Evolutionary conservation across 92 coral and sea anemone species (phyloP).

Genomic region (Palythoa heliodiscus): DNA sequence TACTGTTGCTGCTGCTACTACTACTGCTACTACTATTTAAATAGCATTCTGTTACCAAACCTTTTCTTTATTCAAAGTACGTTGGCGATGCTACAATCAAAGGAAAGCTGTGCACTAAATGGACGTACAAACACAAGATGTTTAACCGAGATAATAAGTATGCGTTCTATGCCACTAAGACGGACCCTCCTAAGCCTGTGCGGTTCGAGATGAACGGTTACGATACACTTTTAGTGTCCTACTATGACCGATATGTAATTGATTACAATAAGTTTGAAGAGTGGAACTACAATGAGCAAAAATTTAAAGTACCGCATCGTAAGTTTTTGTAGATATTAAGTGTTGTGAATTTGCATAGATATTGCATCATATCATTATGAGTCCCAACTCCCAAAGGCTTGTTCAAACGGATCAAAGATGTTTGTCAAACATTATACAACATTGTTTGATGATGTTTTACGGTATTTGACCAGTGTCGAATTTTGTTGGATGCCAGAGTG

Average conservation of each 20-base stretch:
- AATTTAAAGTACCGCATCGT: slow-evolving; percentile 77
- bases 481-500: no score
- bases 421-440: no score
- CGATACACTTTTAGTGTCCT: slow-evolving; percentile 88
- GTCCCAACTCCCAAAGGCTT: no score
- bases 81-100: slow-evolving; percentile 69
- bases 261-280: slow-evolving; percentile 75
- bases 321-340: slow-evolving; percentile 39
- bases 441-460: no score
- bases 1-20: no score
- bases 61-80: slow-evolving; percentile 52
- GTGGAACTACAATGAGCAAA: slow-evolving; percentile 74
- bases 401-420: no score
- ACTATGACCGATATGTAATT: slow-evolving; percentile 89
- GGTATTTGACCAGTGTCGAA: no score
- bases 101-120: slow-evolving; percentile 80
- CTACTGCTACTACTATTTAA: no score
- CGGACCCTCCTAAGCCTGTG: slow-evolving; percentile 86
- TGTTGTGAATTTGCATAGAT: no score
- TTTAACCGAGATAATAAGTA: slow-evolving; percentile 80
- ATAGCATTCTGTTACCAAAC: background rate
- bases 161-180: slow-evolving; percentile 79
- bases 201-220: slow-evolving; percentile 94
- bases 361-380: no score
- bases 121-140: slow-evolving; percentile 72